Base-by-base conservation (phyloP, 2,113 vertebrate species). In the Thunnus maccoyii region DNA sequence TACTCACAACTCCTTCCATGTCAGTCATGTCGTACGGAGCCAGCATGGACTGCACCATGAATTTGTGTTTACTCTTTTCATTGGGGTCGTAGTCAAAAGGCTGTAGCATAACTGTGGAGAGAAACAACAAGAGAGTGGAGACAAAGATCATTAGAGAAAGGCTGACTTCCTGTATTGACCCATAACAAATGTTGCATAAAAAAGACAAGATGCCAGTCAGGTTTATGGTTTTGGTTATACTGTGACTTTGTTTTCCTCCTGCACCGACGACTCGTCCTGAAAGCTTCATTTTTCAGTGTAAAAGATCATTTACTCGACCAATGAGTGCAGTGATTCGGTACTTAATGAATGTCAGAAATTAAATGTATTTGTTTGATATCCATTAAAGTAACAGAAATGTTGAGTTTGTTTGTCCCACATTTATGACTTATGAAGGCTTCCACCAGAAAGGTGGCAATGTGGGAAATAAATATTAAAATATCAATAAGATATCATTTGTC, bases 31-130 rank as follows among this genome's bases (percentile, higher is more conserved):
- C 96, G 69, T 93, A 77, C 12, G 97, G 97, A 84, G 97, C 97
- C 93, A 97, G 94, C 94, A 98, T 94, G 85, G 97, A 97, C 95
- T 97, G 96, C 90, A 98, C 97, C 97, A 99, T 99, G 92, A 99
- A 99, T 95, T 99, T 99, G 95, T 99, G 98, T 95, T 98, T 98
- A 94, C 97, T 99, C 94, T 97, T 99, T 94, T 99, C 98, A 90
- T 97, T 99, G 90, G 98, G 98, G 84, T 99, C 98, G 78, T 99
- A 99, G 90, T 99, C 97, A 93, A 99, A 99, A 52, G 98, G 98
- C 92, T 99, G 98, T 63, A 99, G 95, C 98, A 99, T 99, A 91
- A 99, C 98, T 99, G 94, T 70, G 93, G 89, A 91, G 81, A 79
- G 92, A 73, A 85, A 93, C 92, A 79, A 89, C 3, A 44, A 14